These are phyloP conservation scores for Lamellibrachia columna DNA, from an alignment of 2,888 invertebrate species.

Conservation along the genomic window DNA sequence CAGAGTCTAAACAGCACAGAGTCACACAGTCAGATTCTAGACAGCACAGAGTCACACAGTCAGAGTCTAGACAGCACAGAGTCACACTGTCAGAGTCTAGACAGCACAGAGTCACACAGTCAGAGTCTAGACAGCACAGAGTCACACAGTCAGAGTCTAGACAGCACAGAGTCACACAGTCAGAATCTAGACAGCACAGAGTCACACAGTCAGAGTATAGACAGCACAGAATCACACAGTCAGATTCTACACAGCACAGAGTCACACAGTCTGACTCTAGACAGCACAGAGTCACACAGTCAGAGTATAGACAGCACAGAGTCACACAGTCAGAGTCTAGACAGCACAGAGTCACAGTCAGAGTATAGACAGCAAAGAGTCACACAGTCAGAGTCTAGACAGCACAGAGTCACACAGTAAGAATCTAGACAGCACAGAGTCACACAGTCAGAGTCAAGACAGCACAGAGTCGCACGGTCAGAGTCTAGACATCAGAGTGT, in stretches of 20 bases:
- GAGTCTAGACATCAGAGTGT: not conserved
- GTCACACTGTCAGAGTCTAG: not conserved
- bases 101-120: too few species aligned
- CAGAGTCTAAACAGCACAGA: not conserved
- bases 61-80: not conserved
- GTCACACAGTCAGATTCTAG: not conserved
- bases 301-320: too few species aligned
- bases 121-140: too few species aligned
- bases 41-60: not conserved
- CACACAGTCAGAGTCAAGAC: not conserved
- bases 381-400: too few species aligned
- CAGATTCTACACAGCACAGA: not conserved
- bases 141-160: too few species aligned
- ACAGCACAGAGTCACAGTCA: not conserved
- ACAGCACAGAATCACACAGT: not conserved
- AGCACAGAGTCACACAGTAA: not conserved
- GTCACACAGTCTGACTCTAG: too few species aligned
- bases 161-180: not conserved
- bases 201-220: not conserved
- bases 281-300: too few species aligned
- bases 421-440: not conserved
- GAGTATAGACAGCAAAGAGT: not conserved
- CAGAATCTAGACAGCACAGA: not conserved
- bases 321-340: too few species aligned
- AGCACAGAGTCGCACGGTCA: not conserved